Evolutionary conservation across 2,888 invertebrate genomes (phyloP).

Genomic region (Agapostemon virescens): DNA sequence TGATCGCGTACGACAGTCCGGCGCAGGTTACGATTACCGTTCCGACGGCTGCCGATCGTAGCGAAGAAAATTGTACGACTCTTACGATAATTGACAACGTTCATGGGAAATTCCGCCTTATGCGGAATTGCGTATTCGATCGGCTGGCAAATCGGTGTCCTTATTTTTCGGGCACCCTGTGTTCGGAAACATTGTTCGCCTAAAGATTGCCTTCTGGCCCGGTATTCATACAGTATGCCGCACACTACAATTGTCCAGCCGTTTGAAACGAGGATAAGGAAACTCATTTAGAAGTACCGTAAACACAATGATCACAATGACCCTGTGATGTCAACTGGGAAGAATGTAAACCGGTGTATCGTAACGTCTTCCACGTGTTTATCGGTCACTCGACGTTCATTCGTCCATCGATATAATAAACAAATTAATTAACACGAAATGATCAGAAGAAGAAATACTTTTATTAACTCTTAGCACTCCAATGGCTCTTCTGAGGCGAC

Average conservation of each 20-base stretch:
- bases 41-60: neutral
- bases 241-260: neutral
- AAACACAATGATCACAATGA: slow-evolving; percentile 10
- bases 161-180: neutral
- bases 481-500: no score
- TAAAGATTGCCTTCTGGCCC: neutral
- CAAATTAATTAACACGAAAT: neutral
- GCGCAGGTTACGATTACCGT: neutral
- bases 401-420: neutral
- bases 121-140: neutral
- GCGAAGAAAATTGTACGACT: slow-evolving; percentile 1
- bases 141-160: neutral
- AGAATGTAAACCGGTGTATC: neutral
- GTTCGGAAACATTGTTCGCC: neutral
- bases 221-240: neutral
- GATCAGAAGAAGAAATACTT: neutral
- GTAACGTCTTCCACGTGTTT: neutral
- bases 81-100: slow-evolving; percentile 2
- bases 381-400: neutral
- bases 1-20: neutral
- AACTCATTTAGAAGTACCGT: slow-evolving; percentile 16
- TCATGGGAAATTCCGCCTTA: neutral
- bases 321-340: slow-evolving; percentile 26
- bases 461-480: no score
- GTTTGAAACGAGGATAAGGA: slow-evolving; percentile 3